Base-by-base conservation (phyloP, 1,140 invertebrate genomes). In the Ostrea edulis region DNA sequence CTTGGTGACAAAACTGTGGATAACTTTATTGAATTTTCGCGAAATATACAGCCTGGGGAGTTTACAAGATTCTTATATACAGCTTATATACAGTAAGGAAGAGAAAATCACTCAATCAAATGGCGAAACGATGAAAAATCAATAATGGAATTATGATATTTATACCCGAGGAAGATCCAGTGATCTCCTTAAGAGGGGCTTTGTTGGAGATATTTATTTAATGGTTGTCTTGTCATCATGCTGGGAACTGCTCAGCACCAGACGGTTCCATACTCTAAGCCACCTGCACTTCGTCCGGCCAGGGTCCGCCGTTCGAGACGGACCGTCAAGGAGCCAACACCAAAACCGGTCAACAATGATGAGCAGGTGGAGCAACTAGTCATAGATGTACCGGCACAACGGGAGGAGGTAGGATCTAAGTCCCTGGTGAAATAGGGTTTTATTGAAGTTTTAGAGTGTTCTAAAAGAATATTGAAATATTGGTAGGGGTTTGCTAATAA, bases 91-190 rank as follows among this genome's bases (percentile, higher is more conserved):
- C 55, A 3, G 55, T 7, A 22, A 25, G 22, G 68, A 77, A 77
- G 55, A 62, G 35, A 29, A 77, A 14, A 77, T 77, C 29, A 29
- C 25, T 77, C 8, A 29, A 77, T 77, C 68, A 35, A 77, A 77
- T 35, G 25, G 68, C 14, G 25, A 77, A 35, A 35, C 14, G 68
- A 77, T 77, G 68, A 77, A 35, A 77, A 77, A 77, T 77, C 68
- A 17, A 77, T 77, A 35, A 9, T 14, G 68, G 68, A 77, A 77
- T 77, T 77, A 77, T 77, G 68, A 77, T 77, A 25, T 77, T 77
- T 77, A 77, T 29, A 77, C 68, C 68, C 9, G 29, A 77, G 68
- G 17, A 77, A 77, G 25, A 29, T 25, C 2, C 22, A 14, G 22
- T 29, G 68, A 29, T 25, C 25, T 25, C 8, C 9, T 12, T 77